A percentile compares a stretch with the other conserved stretches of the same genome.
Conservation (phyloP, 2,797 vertebrate species). For the Hypotaenidia philippensis region DNA sequence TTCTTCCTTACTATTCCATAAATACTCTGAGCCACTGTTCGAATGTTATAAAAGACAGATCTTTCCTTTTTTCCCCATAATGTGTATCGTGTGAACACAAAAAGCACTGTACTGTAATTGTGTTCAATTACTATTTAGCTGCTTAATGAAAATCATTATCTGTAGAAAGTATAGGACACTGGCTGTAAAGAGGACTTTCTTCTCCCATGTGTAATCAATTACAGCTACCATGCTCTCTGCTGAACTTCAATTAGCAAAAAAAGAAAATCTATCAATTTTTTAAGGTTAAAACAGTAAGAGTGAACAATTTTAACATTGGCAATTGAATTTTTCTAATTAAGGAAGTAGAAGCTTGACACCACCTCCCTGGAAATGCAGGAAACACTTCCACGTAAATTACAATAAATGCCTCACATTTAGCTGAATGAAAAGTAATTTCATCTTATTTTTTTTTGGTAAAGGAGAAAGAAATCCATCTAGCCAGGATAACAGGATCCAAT, state of each 20-base stretch:
- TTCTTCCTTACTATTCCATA: neutral
- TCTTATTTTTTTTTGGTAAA: neutral
- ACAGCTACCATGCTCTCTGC: neutral
- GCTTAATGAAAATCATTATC: neutral
- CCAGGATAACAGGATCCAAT: neutral
- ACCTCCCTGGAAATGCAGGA: neutral
- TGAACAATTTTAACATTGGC: neutral
- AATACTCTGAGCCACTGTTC: neutral
- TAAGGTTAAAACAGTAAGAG: neutral
- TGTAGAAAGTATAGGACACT: neutral
- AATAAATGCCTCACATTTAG: neutral
- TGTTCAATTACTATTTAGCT: neutral
- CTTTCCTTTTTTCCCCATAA: neutral
- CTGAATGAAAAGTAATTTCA: neutral
- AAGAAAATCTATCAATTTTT: neutral
- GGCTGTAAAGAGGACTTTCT: neutral
- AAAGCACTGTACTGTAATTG: neutral
- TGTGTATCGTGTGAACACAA: neutral
- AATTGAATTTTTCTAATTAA: neutral
- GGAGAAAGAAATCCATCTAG: neutral
- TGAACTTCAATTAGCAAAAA: conserved; percentile 11
- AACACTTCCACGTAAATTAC: neutral
- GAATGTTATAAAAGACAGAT: neutral
- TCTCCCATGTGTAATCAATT: neutral
- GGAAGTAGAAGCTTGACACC: neutral